Evolutionary conservation across 1,140 invertebrate genomes (phyloP).

Genomic region (Metaphire vulgaris): DNA sequence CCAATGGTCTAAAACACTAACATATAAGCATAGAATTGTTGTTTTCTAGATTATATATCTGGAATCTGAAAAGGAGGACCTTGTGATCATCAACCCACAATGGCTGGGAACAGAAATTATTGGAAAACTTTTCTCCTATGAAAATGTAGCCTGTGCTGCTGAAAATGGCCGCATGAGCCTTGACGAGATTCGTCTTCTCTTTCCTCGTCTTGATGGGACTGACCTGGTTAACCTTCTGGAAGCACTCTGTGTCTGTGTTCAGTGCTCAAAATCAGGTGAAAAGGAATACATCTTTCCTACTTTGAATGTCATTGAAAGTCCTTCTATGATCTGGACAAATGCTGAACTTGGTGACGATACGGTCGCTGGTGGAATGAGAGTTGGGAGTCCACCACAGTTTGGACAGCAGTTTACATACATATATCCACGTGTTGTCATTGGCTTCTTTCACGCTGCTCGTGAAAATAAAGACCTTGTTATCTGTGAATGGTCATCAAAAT

Average conservation of each 20-base stretch:
- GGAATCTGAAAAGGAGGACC: conserved; percentile 54
- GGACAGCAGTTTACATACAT: not conserved
- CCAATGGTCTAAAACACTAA: too few species aligned
- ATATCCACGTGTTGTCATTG: not conserved
- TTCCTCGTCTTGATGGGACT: conserved; percentile 62
- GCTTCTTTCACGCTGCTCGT: not conserved
- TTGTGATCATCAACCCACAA: conserved; percentile 65
- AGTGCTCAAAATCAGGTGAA: not conserved
- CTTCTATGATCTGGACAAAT: not conserved
- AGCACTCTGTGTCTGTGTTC: not conserved
- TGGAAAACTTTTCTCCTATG: conserved; percentile 65
- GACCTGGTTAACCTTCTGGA: conserved; percentile 36
- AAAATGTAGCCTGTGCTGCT: conserved; percentile 61
- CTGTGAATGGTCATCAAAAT: not conserved
- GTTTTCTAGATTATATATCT: conserved; percentile 53
- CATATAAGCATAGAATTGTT: too few species aligned
- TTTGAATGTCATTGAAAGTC: not conserved
- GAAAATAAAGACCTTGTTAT: not conserved
- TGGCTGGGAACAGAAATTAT: conserved; percentile 69
- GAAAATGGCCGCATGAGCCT: conserved; percentile 69
- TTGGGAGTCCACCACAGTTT: not conserved
- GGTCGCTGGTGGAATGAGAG: not conserved
- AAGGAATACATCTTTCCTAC: not conserved
- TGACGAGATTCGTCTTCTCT: conserved; percentile 71
- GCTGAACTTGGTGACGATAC: not conserved